Evolutionary conservation across 2,113 vertebrate species (phyloP).

Genomic region (Callipepla californica): DNA sequence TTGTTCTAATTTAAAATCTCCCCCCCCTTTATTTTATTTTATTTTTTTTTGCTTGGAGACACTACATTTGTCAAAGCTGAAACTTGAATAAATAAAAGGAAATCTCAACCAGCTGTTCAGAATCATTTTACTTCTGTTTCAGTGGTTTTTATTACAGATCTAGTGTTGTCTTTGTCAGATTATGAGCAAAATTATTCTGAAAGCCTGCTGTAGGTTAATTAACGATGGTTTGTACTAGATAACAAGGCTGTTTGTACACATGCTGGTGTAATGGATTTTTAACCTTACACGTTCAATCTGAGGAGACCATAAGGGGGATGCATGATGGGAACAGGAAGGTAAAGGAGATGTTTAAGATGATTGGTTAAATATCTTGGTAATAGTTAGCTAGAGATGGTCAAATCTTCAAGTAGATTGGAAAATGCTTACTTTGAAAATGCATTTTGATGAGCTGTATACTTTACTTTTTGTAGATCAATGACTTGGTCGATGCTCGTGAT

Average conservation of each 20-base stretch:
- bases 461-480: slow-evolving; percentile 82
- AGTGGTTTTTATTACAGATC: neutral
- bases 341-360: neutral
- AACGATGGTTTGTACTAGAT: fast-evolving
- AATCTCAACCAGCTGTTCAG: neutral
- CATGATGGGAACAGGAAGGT: neutral
- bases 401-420: neutral
- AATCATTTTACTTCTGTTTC: neutral
- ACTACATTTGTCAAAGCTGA: neutral
- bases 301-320: neutral
- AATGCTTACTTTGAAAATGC: neutral
- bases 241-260: neutral
- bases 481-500: slow-evolving; percentile 93
- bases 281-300: neutral
- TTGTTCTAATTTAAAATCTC: neutral
- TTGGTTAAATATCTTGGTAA: neutral
- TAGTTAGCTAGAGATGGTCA: neutral
- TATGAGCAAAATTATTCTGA: neutral
- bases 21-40: neutral
- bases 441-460: neutral
- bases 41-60: neutral
- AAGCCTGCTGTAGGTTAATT: neutral
- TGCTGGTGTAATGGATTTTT: neutral
- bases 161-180: neutral
- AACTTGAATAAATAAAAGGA: slow-evolving; percentile 31